phyloP scores from a whole-genome alignment of 2,797 vertebrate genomes.

The Tiaroga cobitis region DNA sequence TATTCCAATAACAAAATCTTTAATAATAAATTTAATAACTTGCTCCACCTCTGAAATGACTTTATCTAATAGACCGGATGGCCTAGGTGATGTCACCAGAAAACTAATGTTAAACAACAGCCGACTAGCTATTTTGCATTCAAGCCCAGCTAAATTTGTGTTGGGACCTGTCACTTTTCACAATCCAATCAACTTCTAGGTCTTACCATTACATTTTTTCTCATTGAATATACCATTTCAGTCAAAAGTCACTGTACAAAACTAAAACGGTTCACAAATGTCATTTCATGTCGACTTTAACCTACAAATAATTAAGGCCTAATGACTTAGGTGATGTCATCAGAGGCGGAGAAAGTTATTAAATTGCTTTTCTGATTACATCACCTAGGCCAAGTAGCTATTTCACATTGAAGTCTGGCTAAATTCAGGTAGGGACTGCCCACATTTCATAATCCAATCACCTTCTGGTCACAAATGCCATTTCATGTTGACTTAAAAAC shows the following conservation, averaged over 20 bases:
- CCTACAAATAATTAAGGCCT: neutral
- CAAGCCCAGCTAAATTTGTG: neutral
- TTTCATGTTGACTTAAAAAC: neutral
- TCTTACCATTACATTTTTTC: neutral
- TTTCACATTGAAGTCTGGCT: neutral
- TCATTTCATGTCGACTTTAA: neutral
- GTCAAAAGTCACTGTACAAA: neutral
- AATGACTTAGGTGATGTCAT: neutral
- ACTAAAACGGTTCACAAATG: neutral
- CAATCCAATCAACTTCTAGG: neutral
- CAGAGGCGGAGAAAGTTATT: neutral
- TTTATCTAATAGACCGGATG: no score
- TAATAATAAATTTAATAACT: neutral
- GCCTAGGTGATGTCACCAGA: no score
- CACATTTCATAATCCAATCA: neutral
- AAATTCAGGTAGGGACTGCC: neutral
- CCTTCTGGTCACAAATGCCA: neutral
- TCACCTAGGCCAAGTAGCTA: neutral
- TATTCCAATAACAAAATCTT: neutral
- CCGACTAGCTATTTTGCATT: neutral
- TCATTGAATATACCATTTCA: neutral
- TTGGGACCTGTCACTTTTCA: neutral
- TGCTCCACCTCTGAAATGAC: neutral
- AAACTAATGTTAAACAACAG: neutral
- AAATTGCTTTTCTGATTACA: neutral